Percentiles rank a stretch among this genome's conserved stretches.
phyloP scores from a whole-genome alignment of 2,888 invertebrate species.

The Nasonovia ribisnigri region DNA sequence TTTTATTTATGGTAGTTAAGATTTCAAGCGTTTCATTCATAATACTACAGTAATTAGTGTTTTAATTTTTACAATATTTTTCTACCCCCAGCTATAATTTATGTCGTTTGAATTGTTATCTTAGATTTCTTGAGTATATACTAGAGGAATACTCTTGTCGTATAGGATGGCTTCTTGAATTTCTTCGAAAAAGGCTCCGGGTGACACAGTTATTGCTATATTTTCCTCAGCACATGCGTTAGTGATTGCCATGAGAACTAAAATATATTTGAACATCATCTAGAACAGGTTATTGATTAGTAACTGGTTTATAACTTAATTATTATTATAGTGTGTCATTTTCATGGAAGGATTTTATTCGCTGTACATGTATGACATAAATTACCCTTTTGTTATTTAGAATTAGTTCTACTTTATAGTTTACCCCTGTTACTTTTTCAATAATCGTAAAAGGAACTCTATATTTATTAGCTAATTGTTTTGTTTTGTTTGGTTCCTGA shows the following conservation, averaged over 20 bases:
- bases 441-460: constrained; percentile 3
- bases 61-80: neutral
- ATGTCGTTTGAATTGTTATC: neutral
- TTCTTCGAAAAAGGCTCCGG: constrained; percentile 1
- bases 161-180: neutral
- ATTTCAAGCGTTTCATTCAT: neutral
- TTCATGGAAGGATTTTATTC: too few relatives aligned
- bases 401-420: constrained; percentile 20
- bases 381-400: neutral
- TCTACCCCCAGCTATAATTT: neutral
- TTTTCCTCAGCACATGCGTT: neutral
- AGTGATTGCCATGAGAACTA: neutral
- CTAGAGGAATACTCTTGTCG: neutral
- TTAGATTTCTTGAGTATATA: neutral
- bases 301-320: too few relatives aligned
- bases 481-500: neutral
- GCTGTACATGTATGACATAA: neutral
- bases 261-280: neutral
- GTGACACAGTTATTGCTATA: neutral
- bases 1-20: neutral
- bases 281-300: neutral
- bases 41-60: neutral
- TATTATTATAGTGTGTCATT: too few relatives aligned
- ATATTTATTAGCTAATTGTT: constrained; percentile 26
- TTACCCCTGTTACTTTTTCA: neutral